Percentiles rank a stretch among this genome's conserved stretches.
phyloP scores from a whole-genome alignment of 1,140 invertebrate genomes.

The Drosophila arawakana region DNA sequence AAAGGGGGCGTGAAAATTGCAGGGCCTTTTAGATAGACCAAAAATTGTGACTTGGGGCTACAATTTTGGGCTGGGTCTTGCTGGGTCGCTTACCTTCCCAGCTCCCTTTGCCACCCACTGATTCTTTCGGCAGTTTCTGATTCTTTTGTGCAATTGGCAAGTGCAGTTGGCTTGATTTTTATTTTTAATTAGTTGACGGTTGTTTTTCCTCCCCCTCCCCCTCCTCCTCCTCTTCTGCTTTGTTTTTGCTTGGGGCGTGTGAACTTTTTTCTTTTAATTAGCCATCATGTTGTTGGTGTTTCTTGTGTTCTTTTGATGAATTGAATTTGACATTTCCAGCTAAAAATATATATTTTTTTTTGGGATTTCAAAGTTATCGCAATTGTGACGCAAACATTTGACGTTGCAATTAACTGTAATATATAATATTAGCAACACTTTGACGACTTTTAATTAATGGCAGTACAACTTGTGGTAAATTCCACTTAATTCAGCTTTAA shows the following conservation, averaged over 20 bases:
- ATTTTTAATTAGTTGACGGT: conserved; percentile 70
- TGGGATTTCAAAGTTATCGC: conserved; percentile 16
- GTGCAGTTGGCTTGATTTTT: conserved; percentile 46
- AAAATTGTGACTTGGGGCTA: conserved; percentile 12
- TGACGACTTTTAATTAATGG: conserved; percentile 19
- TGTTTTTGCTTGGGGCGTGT: conserved; percentile 29
- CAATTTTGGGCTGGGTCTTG: conserved; percentile 55
- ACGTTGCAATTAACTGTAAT: conserved; percentile 27
- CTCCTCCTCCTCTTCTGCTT: not conserved
- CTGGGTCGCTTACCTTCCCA: too few relatives aligned
- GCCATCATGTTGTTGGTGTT: conserved; percentile 29
- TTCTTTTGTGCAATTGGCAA: conserved; percentile 51
- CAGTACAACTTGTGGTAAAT: not conserved
- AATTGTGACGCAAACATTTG: conserved; percentile 29
- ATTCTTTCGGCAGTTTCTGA: conserved; percentile 23
- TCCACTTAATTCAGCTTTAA: not conserved
- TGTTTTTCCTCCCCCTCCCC: conserved; percentile 5
- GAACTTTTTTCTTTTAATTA: conserved; percentile 68
- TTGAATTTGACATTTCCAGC: conserved; percentile 66
- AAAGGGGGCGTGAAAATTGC: conserved; percentile 53
- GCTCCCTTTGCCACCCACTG: conserved; percentile 19
- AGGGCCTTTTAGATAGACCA: conserved; percentile 30
- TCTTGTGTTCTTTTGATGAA: conserved; percentile 40
- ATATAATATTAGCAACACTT: conserved; percentile 10
- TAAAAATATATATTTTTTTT: not conserved